Evolutionary conservation across 2,797 vertebrate genomes (phyloP).

Genomic region (Platalea minor): DNA sequence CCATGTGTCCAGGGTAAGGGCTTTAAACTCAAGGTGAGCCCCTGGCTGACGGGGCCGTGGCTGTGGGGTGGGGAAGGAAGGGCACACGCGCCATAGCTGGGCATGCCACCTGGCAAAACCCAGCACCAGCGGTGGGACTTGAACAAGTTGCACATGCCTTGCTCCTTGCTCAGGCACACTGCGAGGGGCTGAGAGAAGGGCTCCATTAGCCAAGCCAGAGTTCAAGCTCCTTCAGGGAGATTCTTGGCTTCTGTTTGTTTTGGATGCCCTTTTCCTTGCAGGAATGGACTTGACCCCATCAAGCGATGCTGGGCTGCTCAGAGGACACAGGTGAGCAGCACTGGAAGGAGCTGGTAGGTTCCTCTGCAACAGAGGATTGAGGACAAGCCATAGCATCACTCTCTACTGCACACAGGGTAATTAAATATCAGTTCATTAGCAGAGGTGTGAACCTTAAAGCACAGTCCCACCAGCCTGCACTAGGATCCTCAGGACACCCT

Average conservation of each 20-base stretch:
- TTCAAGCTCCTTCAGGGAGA: neutral
- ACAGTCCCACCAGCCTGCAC: neutral
- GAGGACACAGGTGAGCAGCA: neutral
- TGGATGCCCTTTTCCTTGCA: neutral
- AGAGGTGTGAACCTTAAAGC: neutral
- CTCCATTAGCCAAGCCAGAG: neutral
- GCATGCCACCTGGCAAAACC: neutral
- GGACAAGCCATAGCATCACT: neutral
- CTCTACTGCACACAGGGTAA: neutral
- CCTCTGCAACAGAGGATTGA: neutral
- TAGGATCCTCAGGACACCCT: neutral
- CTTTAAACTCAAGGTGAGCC: neutral
- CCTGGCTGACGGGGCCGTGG: neutral
- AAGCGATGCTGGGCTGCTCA: neutral
- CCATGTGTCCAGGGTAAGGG: neutral
- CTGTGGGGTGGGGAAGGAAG: neutral
- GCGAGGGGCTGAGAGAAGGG: neutral
- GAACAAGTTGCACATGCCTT: accelerated
- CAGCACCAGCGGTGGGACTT: neutral
- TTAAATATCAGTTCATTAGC: neutral
- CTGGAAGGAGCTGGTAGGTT: neutral
- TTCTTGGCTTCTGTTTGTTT: neutral
- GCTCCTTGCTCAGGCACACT: neutral
- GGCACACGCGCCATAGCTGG: accelerated
- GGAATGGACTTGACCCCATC: neutral